phyloP scores from a whole-genome alignment of 2,888 invertebrate species.

The Coremacera marginata region DNA sequence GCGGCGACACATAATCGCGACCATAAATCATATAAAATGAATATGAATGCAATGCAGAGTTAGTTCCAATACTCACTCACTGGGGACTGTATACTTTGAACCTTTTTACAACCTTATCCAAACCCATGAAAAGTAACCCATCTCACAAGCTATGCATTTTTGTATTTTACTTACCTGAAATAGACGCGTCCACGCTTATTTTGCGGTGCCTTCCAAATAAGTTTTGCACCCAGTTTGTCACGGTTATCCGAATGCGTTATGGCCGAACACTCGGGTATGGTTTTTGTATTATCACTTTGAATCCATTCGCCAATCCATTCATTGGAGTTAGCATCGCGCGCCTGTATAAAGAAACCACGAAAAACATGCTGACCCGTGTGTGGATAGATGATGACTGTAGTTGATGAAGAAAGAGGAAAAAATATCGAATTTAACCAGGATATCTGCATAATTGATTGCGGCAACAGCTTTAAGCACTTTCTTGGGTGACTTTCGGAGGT shows the following conservation, averaged over 20 bases:
- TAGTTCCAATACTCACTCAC: background rate
- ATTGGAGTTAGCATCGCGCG: conserved; percentile 78
- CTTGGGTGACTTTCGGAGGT: background rate
- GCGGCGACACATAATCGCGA: background rate
- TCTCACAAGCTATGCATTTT: background rate
- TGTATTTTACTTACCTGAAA: conserved; percentile 79
- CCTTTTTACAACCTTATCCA: background rate
- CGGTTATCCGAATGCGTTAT: conserved; percentile 84
- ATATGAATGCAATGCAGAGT: background rate
- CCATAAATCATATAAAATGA: background rate
- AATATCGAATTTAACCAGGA: background rate
- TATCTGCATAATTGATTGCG: background rate
- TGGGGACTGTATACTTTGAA: background rate
- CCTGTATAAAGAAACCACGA: conserved; percentile 88
- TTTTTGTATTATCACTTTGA: conserved; percentile 79
- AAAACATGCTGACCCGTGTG: conserved; percentile 70
- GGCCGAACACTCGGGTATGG: conserved; percentile 83
- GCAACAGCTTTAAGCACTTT: background rate
- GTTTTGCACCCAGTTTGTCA: conserved; percentile 79
- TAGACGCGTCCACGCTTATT: conserved; percentile 79
- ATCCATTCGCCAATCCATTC: conserved; percentile 84
- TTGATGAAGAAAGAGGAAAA: background rate
- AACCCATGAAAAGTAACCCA: background rate
- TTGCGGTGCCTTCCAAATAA: conserved; percentile 82
- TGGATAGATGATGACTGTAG: conserved; percentile 61